Percentiles rank a stretch among this genome's conserved stretches.
phyloP scores from a whole-genome alignment of 2,113 vertebrate genomes.

The Lepisosteus oculatus region DNA sequence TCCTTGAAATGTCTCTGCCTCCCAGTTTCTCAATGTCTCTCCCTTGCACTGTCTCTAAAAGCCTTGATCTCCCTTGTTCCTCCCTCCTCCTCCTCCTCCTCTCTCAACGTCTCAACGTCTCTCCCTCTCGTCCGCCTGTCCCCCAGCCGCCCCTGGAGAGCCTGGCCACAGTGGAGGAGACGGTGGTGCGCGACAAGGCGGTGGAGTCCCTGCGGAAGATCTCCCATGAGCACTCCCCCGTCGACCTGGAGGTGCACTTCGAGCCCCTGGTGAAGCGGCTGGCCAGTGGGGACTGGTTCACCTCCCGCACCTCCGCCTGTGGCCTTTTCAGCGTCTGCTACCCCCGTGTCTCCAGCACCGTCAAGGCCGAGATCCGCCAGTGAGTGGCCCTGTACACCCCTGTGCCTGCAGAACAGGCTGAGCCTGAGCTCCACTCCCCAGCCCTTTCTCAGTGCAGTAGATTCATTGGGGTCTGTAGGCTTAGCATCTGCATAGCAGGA shows the following conservation, averaged over 20 bases:
- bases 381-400: conserved; percentile 52
- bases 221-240: conserved; percentile 82
- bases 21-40: neutral
- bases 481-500: too few species aligned
- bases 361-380: conserved; percentile 86
- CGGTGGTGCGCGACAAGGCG: conserved; percentile 84
- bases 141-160: conserved; percentile 84
- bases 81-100: neutral
- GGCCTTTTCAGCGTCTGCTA: conserved; percentile 88
- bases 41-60: too few species aligned
- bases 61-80: too few species aligned
- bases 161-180: conserved; percentile 87
- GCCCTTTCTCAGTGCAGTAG: too few species aligned
- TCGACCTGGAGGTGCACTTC: conserved; percentile 86
- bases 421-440: neutral
- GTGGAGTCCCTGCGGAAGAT: conserved; percentile 87
- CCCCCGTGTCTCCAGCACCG: conserved; percentile 77
- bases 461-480: too few species aligned
- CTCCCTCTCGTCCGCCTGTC: conserved; percentile 27
- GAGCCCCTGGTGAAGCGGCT: conserved; percentile 87
- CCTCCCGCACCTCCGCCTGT: conserved; percentile 85
- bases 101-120: neutral
- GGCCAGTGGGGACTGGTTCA: conserved; percentile 89
- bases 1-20: too few species aligned
- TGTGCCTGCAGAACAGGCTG: neutral